A percentile compares a stretch with the other conserved stretches of the same genome.
phyloP scores from a whole-genome alignment of 2,113 vertebrate species.

The Coryphaenoides rupestris region DNA sequence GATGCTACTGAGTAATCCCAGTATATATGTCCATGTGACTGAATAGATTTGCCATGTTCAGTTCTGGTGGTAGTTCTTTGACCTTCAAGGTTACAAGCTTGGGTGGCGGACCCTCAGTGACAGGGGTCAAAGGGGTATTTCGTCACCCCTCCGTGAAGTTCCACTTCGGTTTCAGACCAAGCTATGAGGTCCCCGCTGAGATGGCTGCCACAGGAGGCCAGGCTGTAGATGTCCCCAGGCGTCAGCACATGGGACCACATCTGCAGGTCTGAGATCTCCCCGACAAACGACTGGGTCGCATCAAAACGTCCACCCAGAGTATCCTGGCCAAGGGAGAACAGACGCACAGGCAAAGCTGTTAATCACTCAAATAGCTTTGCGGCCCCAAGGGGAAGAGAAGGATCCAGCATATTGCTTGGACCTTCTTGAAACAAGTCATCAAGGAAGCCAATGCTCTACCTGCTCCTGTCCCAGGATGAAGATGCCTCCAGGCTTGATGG shows the following conservation, averaged over 20 bases:
- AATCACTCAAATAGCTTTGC: neutral
- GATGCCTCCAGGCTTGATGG: slow-evolving; percentile 79
- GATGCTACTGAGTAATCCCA: slow-evolving; percentile 2
- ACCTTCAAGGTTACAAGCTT: neutral
- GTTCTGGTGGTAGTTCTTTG: neutral
- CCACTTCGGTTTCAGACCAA: slow-evolving; percentile 73
- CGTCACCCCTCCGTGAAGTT: slow-evolving; percentile 77
- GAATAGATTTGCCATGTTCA: slow-evolving; percentile 1
- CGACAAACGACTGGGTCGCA: slow-evolving; percentile 78
- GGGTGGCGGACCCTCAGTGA: slow-evolving; percentile 44
- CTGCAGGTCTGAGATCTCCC: slow-evolving; percentile 78
- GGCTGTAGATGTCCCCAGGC: slow-evolving; percentile 67
- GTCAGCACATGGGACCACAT: slow-evolving; percentile 79
- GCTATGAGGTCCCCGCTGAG: slow-evolving; percentile 73
- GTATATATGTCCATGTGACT: neutral
- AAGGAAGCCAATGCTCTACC: slow-evolving; percentile 46
- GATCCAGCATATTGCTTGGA: neutral
- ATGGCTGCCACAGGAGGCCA: slow-evolving; percentile 74
- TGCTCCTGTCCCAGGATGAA: slow-evolving; percentile 83
- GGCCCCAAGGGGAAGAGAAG: neutral
- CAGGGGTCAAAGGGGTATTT: slow-evolving; percentile 75
- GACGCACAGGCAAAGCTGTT: neutral
- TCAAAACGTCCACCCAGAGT: slow-evolving; percentile 79
- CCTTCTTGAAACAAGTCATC: neutral
- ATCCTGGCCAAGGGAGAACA: slow-evolving; percentile 60